Base-by-base conservation (phyloP, 2,888 invertebrate species). In the Coremacera marginata region DNA sequence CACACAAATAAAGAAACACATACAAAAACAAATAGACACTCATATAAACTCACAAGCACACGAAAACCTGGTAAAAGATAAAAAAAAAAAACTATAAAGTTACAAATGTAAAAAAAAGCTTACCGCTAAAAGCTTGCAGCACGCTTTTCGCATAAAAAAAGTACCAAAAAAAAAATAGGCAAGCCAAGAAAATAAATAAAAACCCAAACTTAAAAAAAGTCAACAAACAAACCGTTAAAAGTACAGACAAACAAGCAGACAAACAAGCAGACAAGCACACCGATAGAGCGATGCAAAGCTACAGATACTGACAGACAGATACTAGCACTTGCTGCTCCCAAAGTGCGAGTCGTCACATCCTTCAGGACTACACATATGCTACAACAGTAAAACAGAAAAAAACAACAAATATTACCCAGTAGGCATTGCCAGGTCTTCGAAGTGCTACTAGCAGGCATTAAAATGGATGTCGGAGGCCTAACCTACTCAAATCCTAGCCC, bases 101-200 rank as follows among this genome's bases (percentile, higher is more conserved):
- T 65, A 80, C 80, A 79, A 78, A 75, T 31, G 55, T 77, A 77
- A 78, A 62, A 81, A 80, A 80, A 80, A 81, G 78, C 55, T 49
- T 63, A 62, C 22, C 67, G 44, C 22, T 63, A 65, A 75, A 71
- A 78, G 77, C 77, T 77, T 68, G 82, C 81, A 81, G 80, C 84
- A 85, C 83, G 85, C 83, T 84, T 79, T 62, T 81, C 81, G 76
- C 84, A 84, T 85, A 84, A 85, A 84, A 37, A 84, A 82, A 70
- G 68, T 49, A 49, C 22, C 49, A 51, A 62, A 62, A 65, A 57
- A 44, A 60, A 31, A 65, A 16, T 16, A 25, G 49, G 14, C 14
- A 22, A 60, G 44, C 37, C 22, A 19, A 60, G n/a, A 60, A 60
- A 75, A 37, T 31, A 31, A 31, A 31, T 31, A 63, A 25, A 63